Conservation (phyloP, 1,140 invertebrate species). For the Drosophila nasuta region DNA sequence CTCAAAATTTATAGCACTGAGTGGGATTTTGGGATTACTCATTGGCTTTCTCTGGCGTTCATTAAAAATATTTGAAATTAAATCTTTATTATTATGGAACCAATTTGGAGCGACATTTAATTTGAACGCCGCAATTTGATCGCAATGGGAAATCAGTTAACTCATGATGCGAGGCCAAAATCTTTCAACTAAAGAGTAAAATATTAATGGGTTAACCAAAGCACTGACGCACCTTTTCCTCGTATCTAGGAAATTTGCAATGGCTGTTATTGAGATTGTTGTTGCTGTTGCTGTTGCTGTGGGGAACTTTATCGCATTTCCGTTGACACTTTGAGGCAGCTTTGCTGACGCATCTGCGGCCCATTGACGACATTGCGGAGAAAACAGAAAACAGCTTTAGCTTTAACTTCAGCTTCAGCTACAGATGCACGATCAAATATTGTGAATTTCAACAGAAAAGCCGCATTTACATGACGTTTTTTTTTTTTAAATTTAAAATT, state of each 20-base stretch:
- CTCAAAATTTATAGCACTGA: background rate
- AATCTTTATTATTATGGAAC: conserved; percentile 4
- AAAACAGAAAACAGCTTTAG: conserved; percentile 23
- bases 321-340: conserved; percentile 41
- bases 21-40: background rate
- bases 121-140: conserved; percentile 2
- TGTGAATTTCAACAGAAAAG: conserved; percentile 45
- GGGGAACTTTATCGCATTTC: conserved; percentile 57
- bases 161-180: background rate
- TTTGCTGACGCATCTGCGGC: conserved; percentile 62
- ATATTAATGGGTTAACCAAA: conserved; percentile 12
- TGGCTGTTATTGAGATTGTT: conserved; percentile 15
- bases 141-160: background rate
- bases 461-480: conserved; percentile 18
- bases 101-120: background rate
- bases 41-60: background rate
- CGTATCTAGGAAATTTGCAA: conserved; percentile 33
- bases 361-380: conserved; percentile 49
- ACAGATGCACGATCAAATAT: conserved; percentile 48
- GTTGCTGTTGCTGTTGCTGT: conserved; percentile 24
- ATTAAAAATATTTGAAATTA: conserved; percentile 11
- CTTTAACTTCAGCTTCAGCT: conserved; percentile 10
- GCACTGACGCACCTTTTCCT: conserved; percentile 46
- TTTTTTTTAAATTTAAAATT: conserved; percentile 14
- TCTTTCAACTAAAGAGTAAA: conserved; percentile 1